Evolutionary conservation across 2,888 invertebrate species (phyloP).

Genomic region (Pecten maximus): DNA sequence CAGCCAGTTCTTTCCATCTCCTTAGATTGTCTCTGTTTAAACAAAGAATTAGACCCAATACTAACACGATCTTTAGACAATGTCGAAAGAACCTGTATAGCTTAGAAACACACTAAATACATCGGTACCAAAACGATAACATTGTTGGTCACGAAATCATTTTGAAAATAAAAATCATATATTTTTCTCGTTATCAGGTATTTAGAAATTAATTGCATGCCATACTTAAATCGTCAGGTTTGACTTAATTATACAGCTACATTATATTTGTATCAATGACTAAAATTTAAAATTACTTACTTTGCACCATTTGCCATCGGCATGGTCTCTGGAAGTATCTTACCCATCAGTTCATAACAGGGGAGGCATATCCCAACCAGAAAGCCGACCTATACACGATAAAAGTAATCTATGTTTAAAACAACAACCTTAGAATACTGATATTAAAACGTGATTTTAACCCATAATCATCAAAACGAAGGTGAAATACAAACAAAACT

Average conservation of each 20-base stretch:
- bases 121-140: background rate
- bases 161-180: background rate
- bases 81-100: background rate
- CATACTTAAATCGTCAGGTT: too few species aligned
- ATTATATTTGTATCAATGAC: background rate
- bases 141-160: too few species aligned
- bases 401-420: background rate
- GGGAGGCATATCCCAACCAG: conserved; percentile 91
- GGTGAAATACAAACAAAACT: too few species aligned
- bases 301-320: conserved; percentile 88
- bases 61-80: background rate
- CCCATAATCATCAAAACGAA: too few species aligned
- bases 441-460: too few species aligned
- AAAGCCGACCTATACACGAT: conserved; percentile 87
- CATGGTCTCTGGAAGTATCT: conserved; percentile 88
- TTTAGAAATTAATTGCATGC: too few species aligned
- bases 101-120: background rate
- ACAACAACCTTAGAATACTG: too few species aligned
- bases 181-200: too few species aligned
- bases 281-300: conserved; percentile 74
- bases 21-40: conserved; percentile 85
- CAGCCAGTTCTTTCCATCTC: conserved; percentile 85
- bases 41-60: background rate
- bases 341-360: conserved; percentile 88
- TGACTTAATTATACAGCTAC: too few species aligned